Conservation (phyloP, 2,888 invertebrate genomes). For the Gryllus longicercus region DNA sequence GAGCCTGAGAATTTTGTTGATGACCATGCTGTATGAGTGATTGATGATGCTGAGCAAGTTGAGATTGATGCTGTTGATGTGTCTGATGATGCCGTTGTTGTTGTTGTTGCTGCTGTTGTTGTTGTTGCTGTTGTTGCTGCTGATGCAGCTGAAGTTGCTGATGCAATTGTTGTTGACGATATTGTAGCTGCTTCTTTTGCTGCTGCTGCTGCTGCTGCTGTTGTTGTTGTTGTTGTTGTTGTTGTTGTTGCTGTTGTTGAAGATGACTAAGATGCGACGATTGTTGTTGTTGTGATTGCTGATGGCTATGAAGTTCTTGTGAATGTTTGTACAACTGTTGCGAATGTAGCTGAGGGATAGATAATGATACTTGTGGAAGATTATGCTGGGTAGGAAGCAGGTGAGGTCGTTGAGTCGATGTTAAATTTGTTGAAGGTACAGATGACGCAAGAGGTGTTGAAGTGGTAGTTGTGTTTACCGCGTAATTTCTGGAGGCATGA, state of each 20-base stretch:
- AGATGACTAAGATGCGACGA: slow-evolving; percentile 38
- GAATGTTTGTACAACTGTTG: background rate
- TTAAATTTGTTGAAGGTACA: background rate
- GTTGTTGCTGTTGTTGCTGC: slow-evolving; percentile 30
- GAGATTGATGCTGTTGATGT: slow-evolving; percentile 17
- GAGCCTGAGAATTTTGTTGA: background rate
- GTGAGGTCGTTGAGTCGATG: background rate
- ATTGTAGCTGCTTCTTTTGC: background rate
- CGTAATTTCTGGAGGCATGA: background rate
- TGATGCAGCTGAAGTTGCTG: slow-evolving; percentile 37
- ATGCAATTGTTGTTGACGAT: slow-evolving; percentile 31
- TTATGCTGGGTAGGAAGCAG: background rate
- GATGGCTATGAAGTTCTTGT: background rate
- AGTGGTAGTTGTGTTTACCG: background rate
- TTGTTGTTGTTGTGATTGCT: background rate
- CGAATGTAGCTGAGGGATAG: background rate
- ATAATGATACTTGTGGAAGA: background rate
- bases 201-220: background rate
- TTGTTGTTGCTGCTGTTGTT: slow-evolving; percentile 22
- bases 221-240: slow-evolving; percentile 32
- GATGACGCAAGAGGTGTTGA: background rate
- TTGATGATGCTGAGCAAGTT: background rate
- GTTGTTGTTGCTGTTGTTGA: slow-evolving; percentile 37
- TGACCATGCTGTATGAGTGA: background rate
- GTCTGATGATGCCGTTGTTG: background rate